phyloP scores from a whole-genome alignment of 2,888 invertebrate genomes.

The Rosalia funebris region DNA sequence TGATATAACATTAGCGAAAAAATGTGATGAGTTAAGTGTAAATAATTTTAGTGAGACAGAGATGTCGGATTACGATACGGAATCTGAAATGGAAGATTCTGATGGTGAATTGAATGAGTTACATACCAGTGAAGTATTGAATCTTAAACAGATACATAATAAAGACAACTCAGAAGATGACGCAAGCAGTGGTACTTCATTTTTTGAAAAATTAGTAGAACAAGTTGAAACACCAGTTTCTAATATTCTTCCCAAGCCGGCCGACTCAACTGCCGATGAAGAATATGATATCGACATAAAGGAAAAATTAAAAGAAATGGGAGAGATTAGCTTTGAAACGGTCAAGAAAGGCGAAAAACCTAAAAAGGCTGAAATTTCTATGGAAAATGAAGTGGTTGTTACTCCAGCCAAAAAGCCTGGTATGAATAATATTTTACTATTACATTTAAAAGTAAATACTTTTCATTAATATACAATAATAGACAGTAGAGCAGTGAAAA shows the following conservation, averaged over 20 bases:
- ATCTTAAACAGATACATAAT: slow-evolving; percentile 38
- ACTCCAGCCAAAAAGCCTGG: slow-evolving; percentile 66
- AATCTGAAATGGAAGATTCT: slow-evolving; percentile 59
- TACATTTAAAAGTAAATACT: too few species aligned
- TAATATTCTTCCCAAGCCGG: slow-evolving; percentile 27
- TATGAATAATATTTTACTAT: slow-evolving; percentile 25
- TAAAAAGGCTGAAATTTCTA: slow-evolving; percentile 64
- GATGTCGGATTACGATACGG: slow-evolving; percentile 60
- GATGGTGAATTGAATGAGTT: slow-evolving; percentile 62
- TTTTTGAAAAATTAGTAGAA: slow-evolving; percentile 58
- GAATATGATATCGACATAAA: slow-evolving; percentile 70
- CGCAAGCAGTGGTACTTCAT: slow-evolving; percentile 60
- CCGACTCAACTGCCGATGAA: slow-evolving; percentile 47
- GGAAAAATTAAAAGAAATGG: slow-evolving; percentile 73
- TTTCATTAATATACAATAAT: too few species aligned
- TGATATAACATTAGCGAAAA: slow-evolving; percentile 43
- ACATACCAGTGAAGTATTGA: slow-evolving; percentile 38
- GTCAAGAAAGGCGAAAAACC: slow-evolving; percentile 63
- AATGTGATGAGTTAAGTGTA: slow-evolving; percentile 45
- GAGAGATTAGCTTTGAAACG: slow-evolving; percentile 64
- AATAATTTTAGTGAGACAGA: slow-evolving; percentile 57
- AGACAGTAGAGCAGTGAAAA: too few species aligned
- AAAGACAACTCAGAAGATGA: slow-evolving; percentile 50
- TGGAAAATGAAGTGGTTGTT: slow-evolving; percentile 84
- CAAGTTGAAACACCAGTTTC: slow-evolving; percentile 46